Conservation (phyloP, 2,888 invertebrate species). For the Tyria jacobaeae region DNA sequence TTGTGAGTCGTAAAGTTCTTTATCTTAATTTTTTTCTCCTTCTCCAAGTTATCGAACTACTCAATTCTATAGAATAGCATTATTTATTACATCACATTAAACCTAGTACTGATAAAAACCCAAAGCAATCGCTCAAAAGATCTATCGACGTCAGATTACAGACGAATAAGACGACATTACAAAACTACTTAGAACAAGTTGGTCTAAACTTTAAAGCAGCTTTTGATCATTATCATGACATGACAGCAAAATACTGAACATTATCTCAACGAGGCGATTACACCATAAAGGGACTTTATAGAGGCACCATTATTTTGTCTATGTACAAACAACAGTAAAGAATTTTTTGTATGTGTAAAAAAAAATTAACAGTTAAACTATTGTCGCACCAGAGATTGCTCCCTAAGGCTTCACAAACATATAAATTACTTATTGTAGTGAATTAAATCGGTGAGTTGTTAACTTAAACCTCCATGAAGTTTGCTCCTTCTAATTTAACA, state of each 20-base stretch:
- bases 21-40: too few relatives aligned
- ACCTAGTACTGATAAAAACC: not conserved
- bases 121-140: not conserved
- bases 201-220: not conserved
- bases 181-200: not conserved
- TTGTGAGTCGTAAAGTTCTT: too few relatives aligned
- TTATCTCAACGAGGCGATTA: constrained; percentile 11
- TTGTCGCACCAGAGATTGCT: too few relatives aligned
- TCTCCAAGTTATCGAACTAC: too few relatives aligned
- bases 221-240: constrained; percentile 16
- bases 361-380: too few relatives aligned
- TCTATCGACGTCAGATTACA: not conserved
- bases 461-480: too few relatives aligned
- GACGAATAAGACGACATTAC: not conserved
- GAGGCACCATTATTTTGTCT: constrained; percentile 11
- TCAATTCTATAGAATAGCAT: too few relatives aligned
- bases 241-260: constrained; percentile 23
- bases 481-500: too few relatives aligned
- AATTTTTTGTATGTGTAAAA: not conserved
- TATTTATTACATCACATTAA: too few relatives aligned
- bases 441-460: too few relatives aligned
- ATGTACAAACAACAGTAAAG: not conserved
- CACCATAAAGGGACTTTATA: constrained; percentile 20
- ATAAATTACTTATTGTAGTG: too few relatives aligned
- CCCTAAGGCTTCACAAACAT: too few relatives aligned